phyloP scores from a whole-genome alignment of 2,797 vertebrate genomes.

The Pipistrellus kuhlii region DNA sequence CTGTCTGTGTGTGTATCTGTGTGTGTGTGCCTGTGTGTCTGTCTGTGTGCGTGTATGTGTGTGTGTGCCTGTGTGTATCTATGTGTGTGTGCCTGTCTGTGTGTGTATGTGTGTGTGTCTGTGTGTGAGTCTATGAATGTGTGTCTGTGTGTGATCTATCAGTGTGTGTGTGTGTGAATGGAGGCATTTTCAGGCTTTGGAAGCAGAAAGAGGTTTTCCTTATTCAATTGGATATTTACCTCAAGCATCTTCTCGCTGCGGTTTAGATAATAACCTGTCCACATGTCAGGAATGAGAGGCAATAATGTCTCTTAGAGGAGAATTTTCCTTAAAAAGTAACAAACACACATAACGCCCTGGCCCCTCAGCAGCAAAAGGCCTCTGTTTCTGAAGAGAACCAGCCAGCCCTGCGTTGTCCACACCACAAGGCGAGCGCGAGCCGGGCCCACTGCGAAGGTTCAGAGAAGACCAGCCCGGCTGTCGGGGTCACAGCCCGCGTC shows the following conservation, averaged over 20 bases:
- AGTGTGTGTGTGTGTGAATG: background rate
- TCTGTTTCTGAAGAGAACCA: background rate
- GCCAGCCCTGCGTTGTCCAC: background rate
- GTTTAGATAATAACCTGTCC: conserved; percentile 59
- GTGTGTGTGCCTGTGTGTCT: rapidly evolving
- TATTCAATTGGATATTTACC: conserved; percentile 72
- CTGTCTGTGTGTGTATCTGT: background rate
- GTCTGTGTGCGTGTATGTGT: too few relatives aligned
- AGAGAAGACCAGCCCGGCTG: background rate
- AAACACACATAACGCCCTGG: background rate
- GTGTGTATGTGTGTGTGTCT: background rate
- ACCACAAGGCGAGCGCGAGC: rapidly evolving
- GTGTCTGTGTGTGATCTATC: too few relatives aligned
- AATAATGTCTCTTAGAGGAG: background rate
- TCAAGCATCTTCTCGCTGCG: background rate
- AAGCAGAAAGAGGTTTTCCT: conserved; percentile 12
- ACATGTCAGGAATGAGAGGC: background rate
- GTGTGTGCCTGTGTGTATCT: too few relatives aligned
- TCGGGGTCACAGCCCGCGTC: rapidly evolving
- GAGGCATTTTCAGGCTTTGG: background rate
- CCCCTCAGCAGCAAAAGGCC: background rate
- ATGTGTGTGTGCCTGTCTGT: too few relatives aligned
- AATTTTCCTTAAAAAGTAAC: conserved; percentile 2
- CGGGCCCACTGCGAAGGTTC: rapidly evolving
- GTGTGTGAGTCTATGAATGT: too few relatives aligned